Evolutionary conservation across 1,140 invertebrate species (phyloP).

Genomic region (Euwallacea fornicatus): DNA sequence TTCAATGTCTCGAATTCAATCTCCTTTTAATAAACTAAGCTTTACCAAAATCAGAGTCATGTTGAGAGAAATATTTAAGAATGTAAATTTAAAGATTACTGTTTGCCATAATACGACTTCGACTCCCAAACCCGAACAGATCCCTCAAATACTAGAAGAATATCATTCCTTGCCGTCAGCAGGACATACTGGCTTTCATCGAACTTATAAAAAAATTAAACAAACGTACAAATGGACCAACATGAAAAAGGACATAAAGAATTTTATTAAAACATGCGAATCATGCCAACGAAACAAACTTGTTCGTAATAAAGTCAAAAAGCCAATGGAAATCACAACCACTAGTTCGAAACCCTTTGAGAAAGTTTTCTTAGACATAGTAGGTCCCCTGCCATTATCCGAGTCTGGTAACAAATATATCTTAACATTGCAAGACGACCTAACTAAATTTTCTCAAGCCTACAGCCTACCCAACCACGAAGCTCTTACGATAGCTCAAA

Average conservation of each 20-base stretch:
- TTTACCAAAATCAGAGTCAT: neutral
- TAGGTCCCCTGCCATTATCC: constrained; percentile 21
- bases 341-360: constrained; percentile 39
- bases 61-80: constrained; percentile 4
- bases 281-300: constrained; percentile 50
- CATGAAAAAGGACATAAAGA: constrained; percentile 42
- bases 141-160: neutral
- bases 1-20: neutral
- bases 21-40: neutral
- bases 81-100: constrained; percentile 3
- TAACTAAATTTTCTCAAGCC: constrained; percentile 51
- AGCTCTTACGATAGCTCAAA: constrained; percentile 46
- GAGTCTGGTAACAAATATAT: constrained; percentile 38
- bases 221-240: constrained; percentile 40
- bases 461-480: constrained; percentile 49
- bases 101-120: neutral
- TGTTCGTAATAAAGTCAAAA: constrained; percentile 35
- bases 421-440: constrained; percentile 50
- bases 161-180: neutral
- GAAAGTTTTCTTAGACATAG: constrained; percentile 27
- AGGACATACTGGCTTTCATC: constrained; percentile 5
- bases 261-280: constrained; percentile 48
- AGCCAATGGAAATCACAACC: constrained; percentile 45
- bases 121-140: neutral
- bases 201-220: constrained; percentile 16